Conservation (phyloP, 2,113 vertebrate species). For the Grammomys dolichurus region DNA sequence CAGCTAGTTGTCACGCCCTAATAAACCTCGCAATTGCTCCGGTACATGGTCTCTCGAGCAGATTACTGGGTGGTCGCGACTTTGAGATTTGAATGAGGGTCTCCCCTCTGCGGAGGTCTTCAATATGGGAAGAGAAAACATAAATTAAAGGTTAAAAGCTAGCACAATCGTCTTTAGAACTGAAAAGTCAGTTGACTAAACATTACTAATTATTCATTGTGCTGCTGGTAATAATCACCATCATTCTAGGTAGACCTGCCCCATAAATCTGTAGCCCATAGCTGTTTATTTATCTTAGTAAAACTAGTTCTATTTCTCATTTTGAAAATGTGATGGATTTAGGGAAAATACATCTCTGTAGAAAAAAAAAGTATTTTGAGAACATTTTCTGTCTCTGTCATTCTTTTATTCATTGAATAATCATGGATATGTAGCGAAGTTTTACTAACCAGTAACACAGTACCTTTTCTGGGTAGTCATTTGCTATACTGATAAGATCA, state of each 20-base stretch:
- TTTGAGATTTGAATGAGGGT: too few species aligned
- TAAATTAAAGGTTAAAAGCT: background rate
- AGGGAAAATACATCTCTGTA: background rate
- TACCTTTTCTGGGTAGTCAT: background rate
- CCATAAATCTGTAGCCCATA: background rate
- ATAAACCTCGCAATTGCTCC: too few species aligned
- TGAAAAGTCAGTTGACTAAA: background rate
- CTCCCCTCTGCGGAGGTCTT: too few species aligned
- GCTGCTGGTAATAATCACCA: background rate
- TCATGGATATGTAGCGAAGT: background rate
- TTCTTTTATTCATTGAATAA: background rate
- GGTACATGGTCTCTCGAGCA: too few species aligned
- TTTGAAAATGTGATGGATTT: background rate
- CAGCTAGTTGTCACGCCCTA: too few species aligned
- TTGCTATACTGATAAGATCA: background rate
- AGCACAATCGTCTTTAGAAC: background rate
- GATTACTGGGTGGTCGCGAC: too few species aligned
- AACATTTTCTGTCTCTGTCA: background rate
- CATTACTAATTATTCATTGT: background rate
- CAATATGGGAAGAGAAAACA: background rate
- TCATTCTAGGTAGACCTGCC: background rate
- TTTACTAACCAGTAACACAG: background rate
- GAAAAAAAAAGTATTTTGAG: background rate
- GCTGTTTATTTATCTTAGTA: background rate
- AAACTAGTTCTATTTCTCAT: background rate